Evolutionary conservation across 2,113 vertebrate species (phyloP).

Genomic region (Brachionichthys hirsutus): DNA sequence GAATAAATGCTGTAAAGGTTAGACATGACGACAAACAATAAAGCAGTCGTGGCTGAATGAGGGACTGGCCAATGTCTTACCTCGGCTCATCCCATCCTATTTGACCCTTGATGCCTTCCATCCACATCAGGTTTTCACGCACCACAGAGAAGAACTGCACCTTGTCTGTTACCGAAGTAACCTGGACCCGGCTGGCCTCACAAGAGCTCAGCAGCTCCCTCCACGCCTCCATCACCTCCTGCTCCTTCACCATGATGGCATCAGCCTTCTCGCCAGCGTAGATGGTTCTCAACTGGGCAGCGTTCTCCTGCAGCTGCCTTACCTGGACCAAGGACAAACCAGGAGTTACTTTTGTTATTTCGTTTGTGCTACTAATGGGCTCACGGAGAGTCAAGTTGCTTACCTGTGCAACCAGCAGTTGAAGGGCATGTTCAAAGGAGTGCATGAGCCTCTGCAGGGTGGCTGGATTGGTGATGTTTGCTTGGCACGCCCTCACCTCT

Average conservation of each 20-base stretch:
- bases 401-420: constrained; percentile 78
- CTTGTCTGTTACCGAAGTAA: constrained; percentile 88
- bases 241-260: constrained; percentile 86
- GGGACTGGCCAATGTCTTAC: constrained; percentile 58
- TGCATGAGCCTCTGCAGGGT: constrained; percentile 80
- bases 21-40: not conserved
- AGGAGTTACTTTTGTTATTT: no score
- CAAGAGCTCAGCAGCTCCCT: constrained; percentile 83
- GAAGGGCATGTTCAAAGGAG: constrained; percentile 80
- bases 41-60: not conserved
- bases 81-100: constrained; percentile 88
- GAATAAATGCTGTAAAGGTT: not conserved
- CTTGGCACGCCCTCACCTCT: constrained; percentile 80
- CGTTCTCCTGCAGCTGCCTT: constrained; percentile 90
- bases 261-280: constrained; percentile 93
- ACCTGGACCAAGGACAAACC: constrained; percentile 72
- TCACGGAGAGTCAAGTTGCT: constrained; percentile 16
- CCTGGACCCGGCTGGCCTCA: constrained; percentile 84
- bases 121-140: constrained; percentile 92
- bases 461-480: constrained; percentile 79
- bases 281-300: constrained; percentile 85
- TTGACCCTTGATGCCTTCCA: constrained; percentile 90
- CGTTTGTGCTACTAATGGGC: not conserved
- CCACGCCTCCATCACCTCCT: constrained; percentile 87
- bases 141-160: constrained; percentile 91